Evolutionary conservation across 2,113 vertebrate genomes (phyloP), one percentile per base, ranked within the genome.

Genomic region (Gymnobelideus leadbeateri): DNA sequence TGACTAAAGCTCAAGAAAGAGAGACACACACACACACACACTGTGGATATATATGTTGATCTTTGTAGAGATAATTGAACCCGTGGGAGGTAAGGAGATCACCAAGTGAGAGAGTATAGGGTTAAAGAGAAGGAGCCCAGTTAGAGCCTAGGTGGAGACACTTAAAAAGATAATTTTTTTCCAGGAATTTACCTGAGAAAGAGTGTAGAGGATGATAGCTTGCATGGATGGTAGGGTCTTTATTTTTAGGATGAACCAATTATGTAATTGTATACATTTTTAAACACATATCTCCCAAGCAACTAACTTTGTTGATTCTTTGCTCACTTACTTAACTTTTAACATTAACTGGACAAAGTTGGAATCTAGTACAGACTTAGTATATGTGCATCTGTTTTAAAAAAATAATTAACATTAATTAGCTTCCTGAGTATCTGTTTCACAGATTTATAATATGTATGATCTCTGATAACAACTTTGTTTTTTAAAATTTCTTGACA

Each of bases 401-500:
- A 95, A 68, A 93, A 21, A 84, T 54, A 89, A 77, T 95, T 95
- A 77, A 26, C 55, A 57, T 55, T 93, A 93, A 8, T 89, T 96
- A 93, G 23, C 50, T 24, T 97, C 46, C 54, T 51, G 68, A 46
- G 92, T 90, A 28, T 90, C 14, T 37, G 28, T 68, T 5, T 50
- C 28, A 90, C 68, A 53, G 1, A 52, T 91, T 94, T 90, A 94
- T 89, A 7, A 93, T 8, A 61, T 93, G 2, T 95, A 91, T 94
- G 68, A 14, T 89, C 8, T 95, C 61, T 93, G 89, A 93, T n/a
- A 21, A 68, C 49, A 4, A 25, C 92, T n/a, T 37, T 28, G 94
- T 93, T 25, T 57, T 68, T 94, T 51, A 96, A 91, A 91, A 91
- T 95, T 43, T 97, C 91, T 53, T 97, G 54, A 94, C 91, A 31